Evolutionary conservation across 2,113 vertebrate genomes (phyloP).

Genomic region (Microtus ochrogaster): DNA sequence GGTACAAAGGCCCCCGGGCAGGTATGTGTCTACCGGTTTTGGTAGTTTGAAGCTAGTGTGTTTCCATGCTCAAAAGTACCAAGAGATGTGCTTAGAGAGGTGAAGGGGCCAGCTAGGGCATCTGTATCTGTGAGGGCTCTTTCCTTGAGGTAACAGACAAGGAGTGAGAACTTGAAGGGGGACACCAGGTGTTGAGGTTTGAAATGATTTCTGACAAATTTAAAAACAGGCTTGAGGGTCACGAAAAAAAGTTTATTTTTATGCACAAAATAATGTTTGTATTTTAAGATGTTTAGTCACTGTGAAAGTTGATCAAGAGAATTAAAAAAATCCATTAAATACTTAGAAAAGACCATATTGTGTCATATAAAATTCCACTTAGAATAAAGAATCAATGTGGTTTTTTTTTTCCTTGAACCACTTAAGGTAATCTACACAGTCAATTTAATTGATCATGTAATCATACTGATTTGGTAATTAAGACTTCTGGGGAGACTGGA

Average conservation of each 20-base stretch:
- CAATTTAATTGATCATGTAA: slow-evolving; percentile 50
- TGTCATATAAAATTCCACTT: not conserved
- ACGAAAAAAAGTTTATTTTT: not conserved
- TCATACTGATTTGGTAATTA: slow-evolving; percentile 60
- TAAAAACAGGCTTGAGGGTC: not conserved
- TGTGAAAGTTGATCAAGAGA: slow-evolving; percentile 32
- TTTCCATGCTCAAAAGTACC: not conserved
- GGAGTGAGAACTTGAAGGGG: not conserved
- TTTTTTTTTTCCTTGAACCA: not conserved
- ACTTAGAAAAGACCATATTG: slow-evolving; percentile 43
- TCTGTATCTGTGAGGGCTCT: not conserved
- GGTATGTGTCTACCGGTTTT: not conserved
- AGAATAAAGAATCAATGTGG: not conserved
- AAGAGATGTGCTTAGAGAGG: not conserved
- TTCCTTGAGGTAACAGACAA: not conserved
- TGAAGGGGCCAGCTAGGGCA: not conserved
- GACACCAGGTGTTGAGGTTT: not conserved
- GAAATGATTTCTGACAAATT: slow-evolving; percentile 13
- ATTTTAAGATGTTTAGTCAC: slow-evolving; percentile 49
- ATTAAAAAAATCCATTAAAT: not conserved
- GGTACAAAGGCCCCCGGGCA: not conserved
- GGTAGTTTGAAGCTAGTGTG: not conserved
- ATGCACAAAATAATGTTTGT: slow-evolving; percentile 15
- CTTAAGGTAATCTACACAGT: slow-evolving; percentile 54
- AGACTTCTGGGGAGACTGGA: slow-evolving; percentile 43